Evolutionary conservation across 1,140 invertebrate species (phyloP).

Genomic region (Hycleus phaleratus): DNA sequence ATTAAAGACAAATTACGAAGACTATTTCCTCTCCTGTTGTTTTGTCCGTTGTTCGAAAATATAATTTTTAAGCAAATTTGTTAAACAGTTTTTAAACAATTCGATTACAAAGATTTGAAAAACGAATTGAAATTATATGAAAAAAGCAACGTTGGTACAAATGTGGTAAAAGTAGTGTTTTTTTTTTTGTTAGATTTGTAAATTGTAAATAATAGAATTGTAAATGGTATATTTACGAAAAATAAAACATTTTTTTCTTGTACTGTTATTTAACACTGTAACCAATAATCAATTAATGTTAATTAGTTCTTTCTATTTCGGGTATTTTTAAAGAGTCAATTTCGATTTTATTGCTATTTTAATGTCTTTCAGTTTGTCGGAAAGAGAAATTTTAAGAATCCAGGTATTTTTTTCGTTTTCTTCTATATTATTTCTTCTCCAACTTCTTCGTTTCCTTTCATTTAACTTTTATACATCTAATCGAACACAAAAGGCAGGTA

Average conservation of each 20-base stretch:
- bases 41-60: not conserved
- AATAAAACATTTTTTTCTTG: slow-evolving; percentile 17
- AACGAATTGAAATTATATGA: slow-evolving; percentile 9
- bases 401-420: no score
- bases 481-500: no score
- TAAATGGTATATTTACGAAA: slow-evolving; percentile 31
- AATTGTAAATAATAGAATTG: slow-evolving; percentile 27
- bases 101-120: slow-evolving; percentile 6
- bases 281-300: no score
- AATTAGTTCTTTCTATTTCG: no score
- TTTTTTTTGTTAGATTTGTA: slow-evolving; percentile 28
- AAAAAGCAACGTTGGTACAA: slow-evolving; percentile 27
- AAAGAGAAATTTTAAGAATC: no score
- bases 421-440: no score
- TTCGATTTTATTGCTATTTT: no score
- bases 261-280: not conserved
- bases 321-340: no score
- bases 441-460: no score
- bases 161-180: slow-evolving; percentile 29
- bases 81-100: not conserved
- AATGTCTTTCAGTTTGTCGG: no score
- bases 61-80: slow-evolving; percentile 2
- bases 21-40: not conserved
- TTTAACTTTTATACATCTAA: no score
- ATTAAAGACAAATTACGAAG: not conserved